Evolutionary conservation across 2,888 invertebrate species (phyloP).

Genomic region (Lepidocyrtoides sp.): DNA sequence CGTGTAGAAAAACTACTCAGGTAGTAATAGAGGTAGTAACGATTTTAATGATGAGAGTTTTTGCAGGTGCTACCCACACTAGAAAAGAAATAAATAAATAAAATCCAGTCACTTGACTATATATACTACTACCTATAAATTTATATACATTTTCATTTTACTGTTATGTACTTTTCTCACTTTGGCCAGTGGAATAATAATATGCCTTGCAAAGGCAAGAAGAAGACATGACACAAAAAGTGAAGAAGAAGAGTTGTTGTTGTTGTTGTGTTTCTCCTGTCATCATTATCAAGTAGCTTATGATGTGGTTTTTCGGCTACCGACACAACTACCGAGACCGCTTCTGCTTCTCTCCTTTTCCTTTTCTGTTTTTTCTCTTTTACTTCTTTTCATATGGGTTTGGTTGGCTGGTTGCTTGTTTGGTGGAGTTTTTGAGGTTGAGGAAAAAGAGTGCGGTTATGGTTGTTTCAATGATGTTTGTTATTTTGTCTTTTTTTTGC

Average conservation of each 20-base stretch:
- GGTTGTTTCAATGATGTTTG: background rate
- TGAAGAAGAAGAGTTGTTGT: constrained; percentile 44
- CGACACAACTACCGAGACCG: constrained; percentile 60
- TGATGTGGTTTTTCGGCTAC: constrained; percentile 70
- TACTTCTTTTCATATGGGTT: constrained; percentile 17
- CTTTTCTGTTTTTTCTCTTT: constrained; percentile 33
- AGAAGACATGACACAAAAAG: constrained; percentile 25
- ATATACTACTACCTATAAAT: no score
- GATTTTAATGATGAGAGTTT: constrained; percentile 62
- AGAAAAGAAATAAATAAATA: no score
- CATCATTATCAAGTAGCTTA: constrained; percentile 71
- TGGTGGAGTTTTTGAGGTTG: background rate
- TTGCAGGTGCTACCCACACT: constrained; percentile 59
- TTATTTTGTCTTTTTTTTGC: constrained; percentile 1
- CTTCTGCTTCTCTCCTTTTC: constrained; percentile 41
- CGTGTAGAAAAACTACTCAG: constrained; percentile 1
- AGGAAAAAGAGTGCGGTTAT: background rate
- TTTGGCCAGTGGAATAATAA: background rate
- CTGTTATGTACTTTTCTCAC: background rate
- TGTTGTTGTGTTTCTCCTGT: constrained; percentile 49
- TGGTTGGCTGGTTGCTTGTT: no score
- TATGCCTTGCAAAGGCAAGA: no score
- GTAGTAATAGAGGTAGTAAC: background rate
- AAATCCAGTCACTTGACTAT: constrained; percentile 3
- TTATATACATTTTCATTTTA: background rate